A percentile compares a stretch with the other conserved stretches of the same genome.
phyloP scores from a whole-genome alignment of 1,140 invertebrate genomes.

The Bemisia tabaci region DNA sequence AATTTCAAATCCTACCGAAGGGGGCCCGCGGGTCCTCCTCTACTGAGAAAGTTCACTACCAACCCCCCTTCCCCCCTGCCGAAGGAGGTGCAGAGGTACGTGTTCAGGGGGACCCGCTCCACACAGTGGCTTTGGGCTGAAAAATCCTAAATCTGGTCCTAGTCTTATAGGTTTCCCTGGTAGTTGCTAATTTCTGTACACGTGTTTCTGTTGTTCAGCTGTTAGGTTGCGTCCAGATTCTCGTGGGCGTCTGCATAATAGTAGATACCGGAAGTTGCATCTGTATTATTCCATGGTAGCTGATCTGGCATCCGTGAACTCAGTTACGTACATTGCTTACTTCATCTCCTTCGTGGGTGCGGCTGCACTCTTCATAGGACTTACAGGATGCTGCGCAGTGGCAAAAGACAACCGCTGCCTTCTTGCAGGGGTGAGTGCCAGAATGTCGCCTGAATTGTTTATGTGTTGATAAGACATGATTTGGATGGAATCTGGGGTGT shows the following conservation, averaged over 20 bases:
- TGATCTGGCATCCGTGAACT: not conserved
- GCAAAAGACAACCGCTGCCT: not conserved
- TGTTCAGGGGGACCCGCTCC: not conserved
- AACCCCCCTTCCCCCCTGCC: not conserved
- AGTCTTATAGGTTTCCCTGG: no score
- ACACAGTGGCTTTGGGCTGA: no score
- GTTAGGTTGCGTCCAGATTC: not conserved
- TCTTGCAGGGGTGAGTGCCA: not conserved
- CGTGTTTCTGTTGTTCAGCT: not conserved
- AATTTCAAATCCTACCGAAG: no score
- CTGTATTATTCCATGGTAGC: not conserved
- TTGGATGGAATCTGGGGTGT: no score
- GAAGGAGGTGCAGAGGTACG: not conserved
- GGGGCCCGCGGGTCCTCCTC: not conserved
- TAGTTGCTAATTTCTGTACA: not conserved
- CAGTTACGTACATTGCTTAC: not conserved
- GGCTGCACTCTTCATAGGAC: not conserved
- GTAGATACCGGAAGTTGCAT: not conserved
- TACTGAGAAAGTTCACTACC: no score
- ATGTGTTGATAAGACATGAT: no score
- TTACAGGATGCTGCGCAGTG: not conserved
- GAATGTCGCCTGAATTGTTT: no score
- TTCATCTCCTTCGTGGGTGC: not conserved
- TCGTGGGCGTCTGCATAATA: not conserved
- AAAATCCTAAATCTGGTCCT: no score